Evolutionary conservation across 2,113 vertebrate genomes (phyloP), one percentile per base, ranked within the genome.

Genomic region (Toxostoma redivivum): DNA sequence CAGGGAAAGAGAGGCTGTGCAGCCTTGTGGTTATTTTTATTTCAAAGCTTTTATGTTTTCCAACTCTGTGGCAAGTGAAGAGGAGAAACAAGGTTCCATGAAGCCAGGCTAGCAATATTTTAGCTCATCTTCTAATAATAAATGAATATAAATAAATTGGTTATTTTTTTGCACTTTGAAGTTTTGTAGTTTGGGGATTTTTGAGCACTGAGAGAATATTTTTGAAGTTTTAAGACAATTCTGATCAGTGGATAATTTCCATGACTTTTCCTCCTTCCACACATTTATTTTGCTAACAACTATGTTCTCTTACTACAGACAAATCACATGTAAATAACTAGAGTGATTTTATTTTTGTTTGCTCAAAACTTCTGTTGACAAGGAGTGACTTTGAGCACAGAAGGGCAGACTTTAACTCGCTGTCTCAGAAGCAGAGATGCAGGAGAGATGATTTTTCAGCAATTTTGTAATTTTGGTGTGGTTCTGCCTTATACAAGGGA

Each of bases 401-500:
- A 67, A 76, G 48, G 48, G 24, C 37, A 24, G 76, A 85, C 24
- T 96, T 94, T 81, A 87, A 53, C 22, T 73, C 7, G 7, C 83
- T 73, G 35, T 76, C 50, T 91, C 72, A 71, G 72, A 95, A 95
- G 50, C 31, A 95, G 89, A 60, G 53, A 30, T 71, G 45, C 61
- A 73, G 42, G 21, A 44, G 51, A 17, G 51, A 11, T 23, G 22
- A 66, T 66, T 86, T 93, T 86, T 79, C 80, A 88, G 30, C 78
- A 61, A 81, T 95, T 80, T 91, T n/a, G 25, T 84, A 76, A 97
- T 89, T 91, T 96, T 91, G 47, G 23, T 74, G 62, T 18, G 3
- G 9, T 95, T 64, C 50, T 79, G 44, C 40, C 8, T 6, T 44
- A 4, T 48, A 0, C 11, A 66, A 47, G 9, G 17, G 51, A 53